A percentile compares a stretch with the other conserved stretches of the same genome.
Evolutionary conservation across 1,140 invertebrate genomes (phyloP).

Genomic region (Babylonia areolata): DNA sequence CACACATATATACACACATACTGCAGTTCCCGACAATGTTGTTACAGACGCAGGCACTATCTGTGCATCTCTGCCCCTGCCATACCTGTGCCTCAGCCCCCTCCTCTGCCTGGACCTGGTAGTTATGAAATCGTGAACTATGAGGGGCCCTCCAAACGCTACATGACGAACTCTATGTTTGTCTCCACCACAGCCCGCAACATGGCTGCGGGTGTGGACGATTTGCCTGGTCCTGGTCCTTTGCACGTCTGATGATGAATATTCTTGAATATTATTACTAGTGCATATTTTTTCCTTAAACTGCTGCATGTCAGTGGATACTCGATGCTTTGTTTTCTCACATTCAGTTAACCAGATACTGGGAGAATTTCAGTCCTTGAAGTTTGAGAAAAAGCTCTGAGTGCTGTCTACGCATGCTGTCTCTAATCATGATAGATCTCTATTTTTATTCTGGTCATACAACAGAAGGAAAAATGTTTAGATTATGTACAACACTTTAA

Average conservation of each 20-base stretch:
- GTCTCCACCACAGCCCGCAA: constrained; percentile 72
- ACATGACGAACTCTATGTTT: constrained; percentile 74
- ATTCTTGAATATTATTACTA: no score
- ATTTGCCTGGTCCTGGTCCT: constrained; percentile 72
- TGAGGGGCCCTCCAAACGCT: constrained; percentile 71
- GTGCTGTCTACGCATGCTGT: background rate
- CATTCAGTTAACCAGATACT: background rate
- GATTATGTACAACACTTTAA: no score
- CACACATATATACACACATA: no score
- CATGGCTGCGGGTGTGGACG: constrained; percentile 48
- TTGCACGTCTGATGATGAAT: no score
- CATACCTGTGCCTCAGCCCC: constrained; percentile 69
- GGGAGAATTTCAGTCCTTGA: background rate
- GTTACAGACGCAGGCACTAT: constrained; percentile 73
- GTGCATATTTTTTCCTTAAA: background rate
- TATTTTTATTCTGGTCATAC: no score
- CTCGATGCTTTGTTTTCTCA: background rate
- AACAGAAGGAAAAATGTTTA: no score
- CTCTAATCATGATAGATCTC: no score
- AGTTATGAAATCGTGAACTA: constrained; percentile 70
- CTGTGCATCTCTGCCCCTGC: constrained; percentile 75
- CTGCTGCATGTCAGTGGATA: background rate
- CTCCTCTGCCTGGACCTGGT: constrained; percentile 70
- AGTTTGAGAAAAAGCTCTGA: background rate
- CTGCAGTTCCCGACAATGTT: constrained; percentile 18